These are phyloP conservation scores for Chrysaora quinquecirrha DNA, from an alignment of 30 jellyfish, hydroid and myxozoan genomes.

Conservation along the genomic window DNA sequence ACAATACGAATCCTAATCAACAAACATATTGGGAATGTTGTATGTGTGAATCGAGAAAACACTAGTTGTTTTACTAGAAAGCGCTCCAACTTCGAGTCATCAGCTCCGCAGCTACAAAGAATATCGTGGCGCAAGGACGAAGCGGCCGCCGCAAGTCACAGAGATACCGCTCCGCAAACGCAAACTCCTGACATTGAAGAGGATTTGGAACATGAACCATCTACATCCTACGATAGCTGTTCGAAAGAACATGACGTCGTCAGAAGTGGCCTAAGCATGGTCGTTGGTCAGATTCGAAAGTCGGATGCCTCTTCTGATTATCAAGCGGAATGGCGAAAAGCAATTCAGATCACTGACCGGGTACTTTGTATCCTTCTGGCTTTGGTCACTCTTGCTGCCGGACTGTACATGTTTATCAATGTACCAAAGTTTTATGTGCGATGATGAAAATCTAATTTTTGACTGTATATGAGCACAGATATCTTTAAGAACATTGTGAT, in stretches of 20 bases:
- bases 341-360: constrained; percentile 46
- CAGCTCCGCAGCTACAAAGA: not conserved
- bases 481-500: no score
- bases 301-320: constrained; percentile 15
- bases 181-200: not conserved
- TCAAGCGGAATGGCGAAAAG: constrained; percentile 43
- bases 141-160: not conserved
- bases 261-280: not conserved
- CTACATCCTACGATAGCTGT: not conserved
- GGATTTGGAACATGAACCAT: not conserved
- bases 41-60: not conserved
- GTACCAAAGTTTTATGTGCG: not conserved
- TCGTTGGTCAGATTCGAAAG: not conserved
- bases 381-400: not conserved
- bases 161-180: not conserved
- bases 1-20: constrained; percentile 11
- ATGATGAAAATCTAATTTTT: no score
- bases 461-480: no score
- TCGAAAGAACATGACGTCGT: not conserved
- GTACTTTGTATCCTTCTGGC: not conserved
- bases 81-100: not conserved
- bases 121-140: not conserved
- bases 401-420: not conserved
- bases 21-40: not conserved
- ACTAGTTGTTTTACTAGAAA: not conserved